Conservation (phyloP, 2,113 vertebrate species). For the Gasterosteus nipponicus region DNA sequence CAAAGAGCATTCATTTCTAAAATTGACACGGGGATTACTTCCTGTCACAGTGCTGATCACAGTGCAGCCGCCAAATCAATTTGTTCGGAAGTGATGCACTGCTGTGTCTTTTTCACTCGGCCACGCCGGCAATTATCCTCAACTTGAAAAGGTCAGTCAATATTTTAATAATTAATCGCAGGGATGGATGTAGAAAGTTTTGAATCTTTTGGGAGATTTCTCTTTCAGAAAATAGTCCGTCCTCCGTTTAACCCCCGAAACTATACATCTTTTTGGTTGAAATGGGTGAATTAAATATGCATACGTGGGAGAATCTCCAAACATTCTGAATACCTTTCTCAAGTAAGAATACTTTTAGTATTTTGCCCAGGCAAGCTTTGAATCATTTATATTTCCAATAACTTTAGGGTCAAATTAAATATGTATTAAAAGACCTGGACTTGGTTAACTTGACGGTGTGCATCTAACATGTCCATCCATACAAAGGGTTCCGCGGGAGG, state of each 20-base stretch:
- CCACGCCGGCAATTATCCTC: constrained; percentile 65
- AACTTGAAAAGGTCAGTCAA: constrained; percentile 65
- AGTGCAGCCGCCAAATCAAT: constrained; percentile 61
- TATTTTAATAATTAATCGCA: constrained; percentile 54
- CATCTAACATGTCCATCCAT: not conserved
- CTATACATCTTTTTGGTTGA: not conserved
- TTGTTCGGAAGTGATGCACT: constrained; percentile 49
- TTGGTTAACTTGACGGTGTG: not conserved
- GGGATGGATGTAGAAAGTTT: constrained; percentile 45
- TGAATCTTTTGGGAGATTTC: constrained; percentile 11
- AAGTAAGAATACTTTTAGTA: constrained; percentile 6
- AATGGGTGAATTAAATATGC: constrained; percentile 14
- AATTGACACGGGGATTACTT: constrained; percentile 53
- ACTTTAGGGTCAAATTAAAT: constrained; percentile 1
- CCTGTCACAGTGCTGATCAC: constrained; percentile 59
- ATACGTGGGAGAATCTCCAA: not conserved
- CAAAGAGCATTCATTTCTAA: constrained; percentile 46
- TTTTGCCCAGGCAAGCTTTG: constrained; percentile 3
- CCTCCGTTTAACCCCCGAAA: constrained; percentile 24
- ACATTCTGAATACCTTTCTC: not conserved
- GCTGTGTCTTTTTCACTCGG: constrained; percentile 56
- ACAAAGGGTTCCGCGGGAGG: not conserved
- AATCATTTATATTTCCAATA: constrained; percentile 35
- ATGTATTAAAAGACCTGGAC: constrained; percentile 1
- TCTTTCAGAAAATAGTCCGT: not conserved